phyloP scores from a whole-genome alignment of 2,797 vertebrate genomes.

The Sebastes minor region DNA sequence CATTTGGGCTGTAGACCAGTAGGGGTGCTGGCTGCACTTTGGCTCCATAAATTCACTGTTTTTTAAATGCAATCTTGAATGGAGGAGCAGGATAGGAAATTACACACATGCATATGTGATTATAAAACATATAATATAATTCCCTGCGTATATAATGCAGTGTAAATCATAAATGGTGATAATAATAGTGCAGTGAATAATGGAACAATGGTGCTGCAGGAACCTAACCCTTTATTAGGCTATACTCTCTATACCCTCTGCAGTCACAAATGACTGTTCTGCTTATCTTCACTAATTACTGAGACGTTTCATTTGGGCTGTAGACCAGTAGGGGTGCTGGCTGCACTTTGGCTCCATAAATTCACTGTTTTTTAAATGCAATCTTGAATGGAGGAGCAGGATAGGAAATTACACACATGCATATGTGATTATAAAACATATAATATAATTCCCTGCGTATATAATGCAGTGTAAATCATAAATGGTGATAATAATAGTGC shows the following conservation, averaged over 20 bases:
- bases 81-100: neutral
- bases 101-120: neutral
- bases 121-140: neutral
- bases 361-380: neutral
- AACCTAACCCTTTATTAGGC: neutral
- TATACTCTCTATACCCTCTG: neutral
- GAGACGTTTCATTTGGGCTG: neutral
- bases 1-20: neutral
- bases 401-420: neutral
- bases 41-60: neutral
- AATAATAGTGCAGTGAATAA: no score
- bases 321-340: no score
- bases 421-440: neutral
- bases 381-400: neutral
- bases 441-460: neutral
- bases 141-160: accelerated
- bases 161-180: accelerated
- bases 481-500: neutral
- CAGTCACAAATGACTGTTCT: conserved; percentile 1
- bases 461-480: accelerated
- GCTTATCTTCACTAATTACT: conserved; percentile 20
- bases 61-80: neutral
- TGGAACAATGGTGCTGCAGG: no score
- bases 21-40: no score
- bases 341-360: neutral